Percentiles rank a stretch among this genome's conserved stretches.
These are phyloP conservation scores for Cephalopterus ornatus DNA, from an alignment of 2,113 vertebrate species.

Conservation along the genomic window DNA sequence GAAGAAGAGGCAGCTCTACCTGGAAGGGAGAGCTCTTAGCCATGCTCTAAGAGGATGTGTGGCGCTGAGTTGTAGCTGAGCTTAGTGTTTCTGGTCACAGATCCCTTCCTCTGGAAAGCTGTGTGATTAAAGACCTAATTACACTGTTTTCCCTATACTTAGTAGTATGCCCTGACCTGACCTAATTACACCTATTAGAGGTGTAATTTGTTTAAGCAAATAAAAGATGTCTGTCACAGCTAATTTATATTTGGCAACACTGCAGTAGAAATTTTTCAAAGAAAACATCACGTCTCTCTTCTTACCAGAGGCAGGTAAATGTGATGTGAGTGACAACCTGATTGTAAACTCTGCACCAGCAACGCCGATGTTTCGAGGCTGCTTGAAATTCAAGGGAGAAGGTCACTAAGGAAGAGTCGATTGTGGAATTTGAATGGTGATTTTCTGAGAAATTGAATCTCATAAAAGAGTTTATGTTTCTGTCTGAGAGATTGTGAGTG, in stretches of 20 bases:
- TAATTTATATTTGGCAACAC: neutral
- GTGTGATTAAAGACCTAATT: constrained; percentile 32
- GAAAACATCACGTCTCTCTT: neutral
- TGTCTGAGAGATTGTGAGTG: neutral
- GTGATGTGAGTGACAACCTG: neutral
- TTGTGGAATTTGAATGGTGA: neutral
- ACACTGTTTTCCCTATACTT: neutral
- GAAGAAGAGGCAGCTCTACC: too few relatives aligned
- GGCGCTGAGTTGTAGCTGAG: neutral
- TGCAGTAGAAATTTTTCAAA: neutral
- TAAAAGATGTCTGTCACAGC: neutral
- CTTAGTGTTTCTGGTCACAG: neutral
- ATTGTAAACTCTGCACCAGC: neutral
- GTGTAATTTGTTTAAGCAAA: constrained; percentile 24
- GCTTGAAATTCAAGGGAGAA: neutral
- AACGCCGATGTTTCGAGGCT: neutral
- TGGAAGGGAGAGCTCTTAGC: neutral
- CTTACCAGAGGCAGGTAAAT: neutral
- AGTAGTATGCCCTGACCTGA: neutral
- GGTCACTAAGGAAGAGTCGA: neutral
- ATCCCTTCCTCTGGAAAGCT: neutral
- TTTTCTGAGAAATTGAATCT: neutral
- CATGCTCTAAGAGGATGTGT: neutral
- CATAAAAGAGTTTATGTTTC: neutral
- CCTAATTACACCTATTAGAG: too few relatives aligned